These are phyloP conservation scores for Pterostichus niger DNA, from an alignment of 2,888 invertebrate species.

Conservation along the genomic window DNA sequence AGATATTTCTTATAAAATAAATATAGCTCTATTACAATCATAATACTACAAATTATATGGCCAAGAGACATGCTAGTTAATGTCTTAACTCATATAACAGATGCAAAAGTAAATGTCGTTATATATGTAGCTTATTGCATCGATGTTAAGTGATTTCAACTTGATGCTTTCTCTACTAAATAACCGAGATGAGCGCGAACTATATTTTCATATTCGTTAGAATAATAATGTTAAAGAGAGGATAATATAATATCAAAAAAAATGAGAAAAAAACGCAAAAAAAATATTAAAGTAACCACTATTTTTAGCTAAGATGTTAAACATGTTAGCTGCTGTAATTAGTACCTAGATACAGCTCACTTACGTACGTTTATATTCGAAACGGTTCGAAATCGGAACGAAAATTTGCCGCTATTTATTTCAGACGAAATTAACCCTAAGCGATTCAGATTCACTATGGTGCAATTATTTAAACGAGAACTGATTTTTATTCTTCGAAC, in stretches of 20 bases:
- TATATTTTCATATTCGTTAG: conserved; percentile 67
- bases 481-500: conserved; percentile 65
- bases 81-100: conserved; percentile 64
- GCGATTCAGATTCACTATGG: conserved; percentile 33
- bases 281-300: conserved; percentile 63
- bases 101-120: conserved; percentile 66
- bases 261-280: conserved; percentile 59
- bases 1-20: conserved; percentile 61
- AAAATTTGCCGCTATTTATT: conserved; percentile 61
- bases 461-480: conserved; percentile 65
- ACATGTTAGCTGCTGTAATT: conserved; percentile 64
- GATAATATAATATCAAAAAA: conserved; percentile 61
- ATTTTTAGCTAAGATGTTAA: conserved; percentile 66
- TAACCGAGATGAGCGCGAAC: conserved; percentile 65
- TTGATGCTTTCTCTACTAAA: conserved; percentile 67
- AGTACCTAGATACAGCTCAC: conserved; percentile 45
- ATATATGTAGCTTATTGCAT: conserved; percentile 67
- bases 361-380: conserved; percentile 58
- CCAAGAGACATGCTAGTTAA: conserved; percentile 62
- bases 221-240: conserved; percentile 66
- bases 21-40: conserved; percentile 65
- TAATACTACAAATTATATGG: conserved; percentile 45
- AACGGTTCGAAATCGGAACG: conserved; percentile 65
- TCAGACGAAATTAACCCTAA: conserved; percentile 49
- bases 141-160: conserved; percentile 64